Evolutionary conservation across 1,140 invertebrate genomes (phyloP).

Genomic region (Ostrea edulis): DNA sequence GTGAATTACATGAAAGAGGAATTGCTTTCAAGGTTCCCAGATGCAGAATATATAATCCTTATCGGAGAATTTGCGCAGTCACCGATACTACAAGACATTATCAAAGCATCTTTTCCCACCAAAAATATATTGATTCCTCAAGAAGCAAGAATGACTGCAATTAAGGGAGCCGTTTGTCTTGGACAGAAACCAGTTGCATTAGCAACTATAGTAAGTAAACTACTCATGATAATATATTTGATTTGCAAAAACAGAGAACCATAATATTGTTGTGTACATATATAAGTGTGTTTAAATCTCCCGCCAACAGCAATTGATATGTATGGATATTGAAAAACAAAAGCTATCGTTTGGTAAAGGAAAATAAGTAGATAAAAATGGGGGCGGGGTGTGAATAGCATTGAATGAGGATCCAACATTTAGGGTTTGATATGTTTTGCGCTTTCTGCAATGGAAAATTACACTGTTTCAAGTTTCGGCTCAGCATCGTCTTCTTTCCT

Average conservation of each 20-base stretch:
- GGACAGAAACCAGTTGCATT: neutral
- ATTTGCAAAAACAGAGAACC: too few relatives aligned
- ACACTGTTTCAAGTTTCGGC: too few relatives aligned
- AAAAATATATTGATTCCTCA: neutral
- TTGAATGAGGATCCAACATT: too few relatives aligned
- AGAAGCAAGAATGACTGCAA: neutral
- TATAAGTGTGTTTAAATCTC: neutral
- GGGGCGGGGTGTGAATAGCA: too few relatives aligned
- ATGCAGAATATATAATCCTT: neutral
- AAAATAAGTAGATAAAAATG: too few relatives aligned
- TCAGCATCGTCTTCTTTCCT: too few relatives aligned
- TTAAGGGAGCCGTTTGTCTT: neutral
- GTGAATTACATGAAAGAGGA: neutral
- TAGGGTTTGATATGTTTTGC: too few relatives aligned
- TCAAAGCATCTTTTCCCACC: neutral
- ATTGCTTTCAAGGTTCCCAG: neutral
- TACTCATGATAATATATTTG: too few relatives aligned
- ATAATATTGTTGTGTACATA: neutral
- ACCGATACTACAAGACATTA: neutral
- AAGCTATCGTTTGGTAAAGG: neutral
- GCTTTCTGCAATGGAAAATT: too few relatives aligned
- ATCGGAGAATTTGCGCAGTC: constrained; percentile 4
- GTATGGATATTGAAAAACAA: neutral
- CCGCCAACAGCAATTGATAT: neutral
- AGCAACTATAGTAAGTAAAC: neutral